phyloP scores from a whole-genome alignment of 2,113 vertebrate genomes.

The Ursus arctos region DNA sequence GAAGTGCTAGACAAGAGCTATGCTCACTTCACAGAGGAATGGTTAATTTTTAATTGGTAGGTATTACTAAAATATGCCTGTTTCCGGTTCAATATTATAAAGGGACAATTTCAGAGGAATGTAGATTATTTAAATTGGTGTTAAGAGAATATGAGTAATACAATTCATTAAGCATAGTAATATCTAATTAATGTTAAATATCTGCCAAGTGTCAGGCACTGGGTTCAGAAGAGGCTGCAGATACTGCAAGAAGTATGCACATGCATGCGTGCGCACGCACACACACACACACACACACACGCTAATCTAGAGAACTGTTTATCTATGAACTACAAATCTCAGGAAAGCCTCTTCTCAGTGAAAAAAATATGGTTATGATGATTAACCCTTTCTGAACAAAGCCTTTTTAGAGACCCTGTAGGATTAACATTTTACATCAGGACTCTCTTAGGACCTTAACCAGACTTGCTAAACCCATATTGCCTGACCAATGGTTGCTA shows the following conservation, averaged over 20 bases:
- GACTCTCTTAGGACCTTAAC: neutral
- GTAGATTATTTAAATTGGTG: neutral
- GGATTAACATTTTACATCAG: neutral
- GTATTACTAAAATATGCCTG: neutral
- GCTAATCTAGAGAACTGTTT: neutral
- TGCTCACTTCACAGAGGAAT: neutral
- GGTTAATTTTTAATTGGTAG: neutral
- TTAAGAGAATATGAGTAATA: neutral
- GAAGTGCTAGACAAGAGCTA: neutral
- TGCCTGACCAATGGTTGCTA: neutral
- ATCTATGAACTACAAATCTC: neutral
- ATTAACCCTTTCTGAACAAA: slow-evolving; percentile 3
- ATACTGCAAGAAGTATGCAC: neutral
- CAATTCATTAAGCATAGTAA: neutral
- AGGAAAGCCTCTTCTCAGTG: neutral
- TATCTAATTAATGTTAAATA: neutral
- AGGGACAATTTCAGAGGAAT: neutral
- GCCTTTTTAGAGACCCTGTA: neutral
- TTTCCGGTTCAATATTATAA: neutral
- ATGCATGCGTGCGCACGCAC: too few relatives aligned
- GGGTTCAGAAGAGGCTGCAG: neutral
- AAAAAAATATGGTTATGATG: neutral
- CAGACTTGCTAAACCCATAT: neutral
- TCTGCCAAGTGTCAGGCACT: neutral
- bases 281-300: neutral